phyloP scores from a whole-genome alignment of 2,113 vertebrate genomes.

The Corvus cornix region DNA sequence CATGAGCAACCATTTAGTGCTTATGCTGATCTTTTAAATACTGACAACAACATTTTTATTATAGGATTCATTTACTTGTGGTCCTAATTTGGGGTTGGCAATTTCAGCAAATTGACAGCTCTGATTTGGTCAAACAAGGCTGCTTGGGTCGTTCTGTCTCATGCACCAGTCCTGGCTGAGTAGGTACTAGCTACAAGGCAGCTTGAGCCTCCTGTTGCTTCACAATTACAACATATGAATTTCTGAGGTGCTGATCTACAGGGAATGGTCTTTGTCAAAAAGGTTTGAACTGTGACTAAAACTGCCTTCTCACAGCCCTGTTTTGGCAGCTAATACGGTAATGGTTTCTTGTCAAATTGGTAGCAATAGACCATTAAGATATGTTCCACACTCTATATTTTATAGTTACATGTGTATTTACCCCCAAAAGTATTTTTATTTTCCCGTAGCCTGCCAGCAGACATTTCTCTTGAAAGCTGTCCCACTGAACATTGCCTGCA shows the following conservation, averaged over 20 bases:
- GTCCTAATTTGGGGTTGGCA: not conserved
- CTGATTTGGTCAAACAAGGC: not conserved
- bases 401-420: not conserved
- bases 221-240: not conserved
- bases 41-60: not conserved
- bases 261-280: not conserved
- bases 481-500: not conserved
- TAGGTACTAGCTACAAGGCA: not conserved
- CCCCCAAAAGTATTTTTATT: not conserved
- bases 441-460: not conserved
- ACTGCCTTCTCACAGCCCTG: not conserved
- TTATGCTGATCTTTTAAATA: conserved; percentile 6
- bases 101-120: not conserved
- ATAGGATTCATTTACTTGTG: conserved; percentile 18
- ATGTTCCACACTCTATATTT: not conserved
- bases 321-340: not conserved
- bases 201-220: not conserved
- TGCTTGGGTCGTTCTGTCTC: not conserved
- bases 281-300: not conserved
- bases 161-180: not conserved
- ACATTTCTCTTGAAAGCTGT: not conserved
- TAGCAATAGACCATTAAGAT: not conserved
- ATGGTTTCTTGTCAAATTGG: not conserved
- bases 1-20: not conserved
- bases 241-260: not conserved